Percentiles rank a stretch among this genome's conserved stretches.
phyloP scores from a whole-genome alignment of 2,113 vertebrate species.

The Antennarius striatus region DNA sequence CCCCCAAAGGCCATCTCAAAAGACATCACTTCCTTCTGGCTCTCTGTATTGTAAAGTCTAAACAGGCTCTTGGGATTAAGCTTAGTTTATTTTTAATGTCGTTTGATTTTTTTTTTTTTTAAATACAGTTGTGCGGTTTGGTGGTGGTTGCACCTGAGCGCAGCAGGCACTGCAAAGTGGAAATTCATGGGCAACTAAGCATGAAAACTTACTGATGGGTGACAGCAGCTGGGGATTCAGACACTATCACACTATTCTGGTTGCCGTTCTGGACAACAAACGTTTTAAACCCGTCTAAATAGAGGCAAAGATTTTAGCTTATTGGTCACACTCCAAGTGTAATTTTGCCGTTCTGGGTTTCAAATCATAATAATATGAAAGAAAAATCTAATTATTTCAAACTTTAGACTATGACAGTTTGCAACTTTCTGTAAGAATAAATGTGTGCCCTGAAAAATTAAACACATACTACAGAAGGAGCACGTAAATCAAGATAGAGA shows the following conservation, averaged over 20 bases:
- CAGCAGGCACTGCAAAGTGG: slow-evolving; percentile 42
- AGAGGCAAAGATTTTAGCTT: neutral
- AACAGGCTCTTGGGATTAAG: slow-evolving; percentile 9
- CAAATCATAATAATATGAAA: neutral
- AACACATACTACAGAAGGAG: neutral
- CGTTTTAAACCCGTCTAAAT: slow-evolving; percentile 1
- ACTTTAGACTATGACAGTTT: no score
- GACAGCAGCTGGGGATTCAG: slow-evolving; percentile 19
- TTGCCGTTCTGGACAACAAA: slow-evolving; percentile 1
- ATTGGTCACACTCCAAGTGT: neutral
- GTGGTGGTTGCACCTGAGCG: slow-evolving; percentile 40
- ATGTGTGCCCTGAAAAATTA: slow-evolving; percentile 10
- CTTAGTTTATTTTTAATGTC: slow-evolving; percentile 1
- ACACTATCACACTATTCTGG: neutral
- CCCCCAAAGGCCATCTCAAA: no score
- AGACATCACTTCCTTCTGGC: no score
- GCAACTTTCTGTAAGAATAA: no score
- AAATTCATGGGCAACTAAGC: slow-evolving; percentile 46
- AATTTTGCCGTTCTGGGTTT: neutral
- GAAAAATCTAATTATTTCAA: neutral
- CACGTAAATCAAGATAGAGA: no score
- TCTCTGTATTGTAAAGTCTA: no score
- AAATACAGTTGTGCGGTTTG: slow-evolving; percentile 27
- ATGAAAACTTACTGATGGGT: slow-evolving; percentile 52
- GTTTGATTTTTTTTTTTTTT: slow-evolving; percentile 23